A percentile compares a stretch with the other conserved stretches of the same genome.
These are phyloP conservation scores for Garrulus glandarius DNA, from an alignment of 2,797 vertebrate species.

Conservation along the genomic window DNA sequence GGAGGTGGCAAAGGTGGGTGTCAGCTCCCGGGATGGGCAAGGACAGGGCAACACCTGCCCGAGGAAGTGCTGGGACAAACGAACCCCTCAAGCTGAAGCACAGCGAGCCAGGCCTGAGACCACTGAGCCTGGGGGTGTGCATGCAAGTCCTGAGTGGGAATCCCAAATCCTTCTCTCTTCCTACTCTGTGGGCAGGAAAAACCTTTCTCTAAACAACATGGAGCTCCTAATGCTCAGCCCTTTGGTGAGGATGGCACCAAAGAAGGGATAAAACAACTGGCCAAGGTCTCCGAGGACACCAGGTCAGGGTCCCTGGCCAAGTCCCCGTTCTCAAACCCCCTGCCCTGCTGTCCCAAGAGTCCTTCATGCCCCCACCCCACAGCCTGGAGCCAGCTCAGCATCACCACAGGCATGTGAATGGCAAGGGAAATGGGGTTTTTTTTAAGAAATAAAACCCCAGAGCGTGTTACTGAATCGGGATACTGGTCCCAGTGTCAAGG, in stretches of 20 bases:
- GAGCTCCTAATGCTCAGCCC: not conserved
- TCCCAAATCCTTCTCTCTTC: not conserved
- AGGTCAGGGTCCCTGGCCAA: not conserved
- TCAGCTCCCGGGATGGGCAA: not conserved
- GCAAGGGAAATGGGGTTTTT: not conserved
- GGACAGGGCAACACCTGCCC: not conserved
- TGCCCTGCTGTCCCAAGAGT: not conserved
- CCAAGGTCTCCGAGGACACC: too few relatives aligned
- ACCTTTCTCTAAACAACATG: not conserved
- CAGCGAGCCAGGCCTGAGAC: fast-evolving
- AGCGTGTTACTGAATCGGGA: not conserved
- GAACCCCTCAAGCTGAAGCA: not conserved
- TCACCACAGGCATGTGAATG: not conserved
- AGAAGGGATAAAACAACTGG: not conserved
- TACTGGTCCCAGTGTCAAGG: not conserved
- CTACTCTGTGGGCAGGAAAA: not conserved
- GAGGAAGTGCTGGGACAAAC: not conserved
- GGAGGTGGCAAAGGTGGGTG: not conserved
- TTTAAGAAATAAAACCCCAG: not conserved
- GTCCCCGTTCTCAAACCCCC: not conserved
- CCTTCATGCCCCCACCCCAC: not conserved
- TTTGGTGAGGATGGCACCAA: not conserved
- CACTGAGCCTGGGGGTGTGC: not conserved
- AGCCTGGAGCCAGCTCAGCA: not conserved
- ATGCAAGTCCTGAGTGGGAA: not conserved